A percentile compares a stretch with the other conserved stretches of the same genome.
Conservation (phyloP, 1,140 invertebrate genomes). For the Sycobia sp. region DNA sequence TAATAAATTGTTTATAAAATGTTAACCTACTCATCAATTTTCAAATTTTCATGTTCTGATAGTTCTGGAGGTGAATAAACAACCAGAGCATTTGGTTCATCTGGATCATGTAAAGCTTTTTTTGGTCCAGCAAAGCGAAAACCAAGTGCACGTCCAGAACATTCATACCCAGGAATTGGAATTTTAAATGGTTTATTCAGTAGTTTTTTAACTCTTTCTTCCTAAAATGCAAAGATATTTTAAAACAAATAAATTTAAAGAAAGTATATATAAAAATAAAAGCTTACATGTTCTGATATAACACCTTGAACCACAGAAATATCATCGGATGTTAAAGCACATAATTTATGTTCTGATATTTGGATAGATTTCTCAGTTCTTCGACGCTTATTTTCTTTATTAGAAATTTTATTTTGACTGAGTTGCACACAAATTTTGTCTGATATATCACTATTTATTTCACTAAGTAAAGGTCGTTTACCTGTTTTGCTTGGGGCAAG, state of each 20-base stretch:
- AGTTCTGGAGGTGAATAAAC: slow-evolving; percentile 85
- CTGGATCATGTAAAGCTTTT: slow-evolving; percentile 89
- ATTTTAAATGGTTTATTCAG: slow-evolving; percentile 92
- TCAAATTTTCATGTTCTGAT: slow-evolving; percentile 83
- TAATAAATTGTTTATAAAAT: background rate
- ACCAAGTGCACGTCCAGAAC: slow-evolving; percentile 76
- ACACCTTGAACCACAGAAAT: slow-evolving; percentile 47
- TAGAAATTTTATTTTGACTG: slow-evolving; percentile 32
- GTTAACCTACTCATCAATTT: slow-evolving; percentile 68
- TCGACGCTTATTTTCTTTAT: slow-evolving; percentile 44
- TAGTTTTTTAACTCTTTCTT: slow-evolving; percentile 80
- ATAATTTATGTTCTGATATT: slow-evolving; percentile 49
- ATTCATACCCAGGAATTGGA: slow-evolving; percentile 89
- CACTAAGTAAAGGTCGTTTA: slow-evolving; percentile 55
- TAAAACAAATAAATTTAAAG: no score
- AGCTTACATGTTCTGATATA: slow-evolving; percentile 59
- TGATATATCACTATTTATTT: slow-evolving; percentile 44
- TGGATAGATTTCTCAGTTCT: slow-evolving; percentile 45
- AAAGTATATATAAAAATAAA: slow-evolving; percentile 28
- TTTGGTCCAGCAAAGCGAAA: slow-evolving; percentile 72
- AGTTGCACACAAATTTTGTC: slow-evolving; percentile 14
- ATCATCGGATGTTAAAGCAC: slow-evolving; percentile 48
- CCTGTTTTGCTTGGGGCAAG: slow-evolving; percentile 65
- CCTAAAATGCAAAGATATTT: slow-evolving; percentile 60
- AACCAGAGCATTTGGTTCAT: slow-evolving; percentile 90